Conservation (phyloP, 2,113 vertebrate genomes). For the Hassar affinis region DNA sequence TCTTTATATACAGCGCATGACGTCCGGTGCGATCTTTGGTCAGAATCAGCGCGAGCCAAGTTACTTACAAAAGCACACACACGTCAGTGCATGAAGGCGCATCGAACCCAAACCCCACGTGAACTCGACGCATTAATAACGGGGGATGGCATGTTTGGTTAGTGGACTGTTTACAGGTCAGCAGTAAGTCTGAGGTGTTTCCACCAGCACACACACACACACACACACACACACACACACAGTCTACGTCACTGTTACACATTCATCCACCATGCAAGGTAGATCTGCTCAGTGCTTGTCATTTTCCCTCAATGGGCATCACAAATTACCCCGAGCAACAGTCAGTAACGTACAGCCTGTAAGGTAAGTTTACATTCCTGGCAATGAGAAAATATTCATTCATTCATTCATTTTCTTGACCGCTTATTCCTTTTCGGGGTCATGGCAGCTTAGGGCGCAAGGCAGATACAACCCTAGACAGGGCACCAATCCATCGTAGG, state of each 20-base stretch:
- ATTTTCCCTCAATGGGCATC: neutral
- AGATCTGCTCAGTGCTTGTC: neutral
- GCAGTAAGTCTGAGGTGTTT: neutral
- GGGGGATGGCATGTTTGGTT: too few species aligned
- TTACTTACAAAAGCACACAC: too few species aligned
- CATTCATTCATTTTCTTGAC: too few species aligned
- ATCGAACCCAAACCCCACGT: too few species aligned
- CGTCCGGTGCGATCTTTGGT: neutral
- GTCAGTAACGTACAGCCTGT: neutral
- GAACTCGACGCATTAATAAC: too few species aligned
- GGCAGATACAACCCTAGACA: too few species aligned
- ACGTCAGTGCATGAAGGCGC: too few species aligned
- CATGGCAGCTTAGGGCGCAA: too few species aligned
- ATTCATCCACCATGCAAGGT: neutral
- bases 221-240: neutral
- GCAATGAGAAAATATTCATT: too few species aligned
- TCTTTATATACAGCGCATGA: neutral
- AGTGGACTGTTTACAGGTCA: neutral
- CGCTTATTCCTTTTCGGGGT: too few species aligned
- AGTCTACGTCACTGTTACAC: neutral
- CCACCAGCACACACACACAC: neutral
- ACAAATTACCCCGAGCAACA: too few species aligned
- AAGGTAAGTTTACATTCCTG: neutral
- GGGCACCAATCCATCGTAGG: too few species aligned
- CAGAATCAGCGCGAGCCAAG: neutral